These are phyloP conservation scores for Poecile montanus DNA, from an alignment of 2,797 vertebrate genomes.

Conservation along the genomic window DNA sequence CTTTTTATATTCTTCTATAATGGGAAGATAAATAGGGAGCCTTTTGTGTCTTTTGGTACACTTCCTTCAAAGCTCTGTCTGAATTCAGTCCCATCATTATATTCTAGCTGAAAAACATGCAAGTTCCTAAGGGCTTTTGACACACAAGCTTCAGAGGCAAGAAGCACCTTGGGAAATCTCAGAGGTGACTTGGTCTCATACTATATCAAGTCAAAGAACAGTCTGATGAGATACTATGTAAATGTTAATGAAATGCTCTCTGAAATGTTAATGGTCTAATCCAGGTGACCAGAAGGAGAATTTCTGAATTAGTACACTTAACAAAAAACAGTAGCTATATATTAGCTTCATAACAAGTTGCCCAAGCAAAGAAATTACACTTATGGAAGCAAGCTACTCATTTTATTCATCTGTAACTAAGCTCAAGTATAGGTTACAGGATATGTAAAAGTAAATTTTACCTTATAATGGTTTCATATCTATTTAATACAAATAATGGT, in stretches of 20 bases:
- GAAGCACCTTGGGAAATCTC: constrained; percentile 45
- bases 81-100: neutral
- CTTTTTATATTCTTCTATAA: neutral
- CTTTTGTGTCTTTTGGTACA: neutral
- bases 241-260: constrained; percentile 61
- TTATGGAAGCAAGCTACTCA: neutral
- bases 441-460: neutral
- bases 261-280: constrained; percentile 48
- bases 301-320: neutral
- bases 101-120: constrained; percentile 25
- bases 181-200: constrained; percentile 26
- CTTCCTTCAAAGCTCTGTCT: constrained; percentile 18
- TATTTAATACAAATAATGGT: neutral
- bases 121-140: constrained; percentile 27
- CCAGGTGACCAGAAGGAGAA: constrained; percentile 38
- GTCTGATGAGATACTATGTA: constrained; percentile 35
- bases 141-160: constrained; percentile 27
- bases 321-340: neutral
- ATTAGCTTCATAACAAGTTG: neutral
- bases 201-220: constrained; percentile 38
- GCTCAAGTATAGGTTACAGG: neutral
- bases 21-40: neutral
- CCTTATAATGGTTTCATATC: neutral
- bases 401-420: neutral
- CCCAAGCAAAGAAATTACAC: neutral